Evolutionary conservation across 2,113 vertebrate genomes (phyloP), one percentile per base, ranked within the genome.

Genomic region (Chitala chitala): DNA sequence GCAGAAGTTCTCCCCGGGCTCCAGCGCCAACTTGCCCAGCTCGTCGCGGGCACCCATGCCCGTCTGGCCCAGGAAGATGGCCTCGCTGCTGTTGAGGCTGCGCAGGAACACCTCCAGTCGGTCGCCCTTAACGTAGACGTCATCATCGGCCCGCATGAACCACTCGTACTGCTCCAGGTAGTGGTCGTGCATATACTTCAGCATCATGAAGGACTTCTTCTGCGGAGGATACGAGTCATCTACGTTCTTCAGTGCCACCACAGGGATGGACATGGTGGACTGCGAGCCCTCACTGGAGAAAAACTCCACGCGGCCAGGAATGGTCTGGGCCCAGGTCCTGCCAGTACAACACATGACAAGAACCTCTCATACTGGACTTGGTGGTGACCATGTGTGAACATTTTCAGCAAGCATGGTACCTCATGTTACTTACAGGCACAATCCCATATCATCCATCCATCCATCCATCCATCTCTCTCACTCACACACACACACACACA

Each of bases 211-310:
- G 6, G 94, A 96, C 85, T 96, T 96, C 86, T 96, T 96, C 84
- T 95, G 94, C 0, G 95, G 96, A 0, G 95, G 96, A 84, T 98
- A 98, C 1, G 95, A 90, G 85, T 97, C 95, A 1, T 98, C 96
- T 38, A 98, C 96, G 0, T 94, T 94, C 54, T 83, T 89, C 5
- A 99, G 89, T 0, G 95, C 86, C 82, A 98, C 94, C 0, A 99
- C 69, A 0, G 97, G 96, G 40, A 99, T 92, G 0, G 95, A 94
- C 24, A 96, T 85, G 0, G 93, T 91, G 0, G 91, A 94, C 86
- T 98, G 94, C 0, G 97, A 99, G 38, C 95, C 97, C 74, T 98
- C 94, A 0, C 97, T 99, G 76, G 96, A 98, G 90, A 98, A 99
- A 88, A 98, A 99, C 73, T 96, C 93, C 5, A 99, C 96, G 5